phyloP scores from a whole-genome alignment of 2,797 vertebrate species.

The Tarsius wallacei region DNA sequence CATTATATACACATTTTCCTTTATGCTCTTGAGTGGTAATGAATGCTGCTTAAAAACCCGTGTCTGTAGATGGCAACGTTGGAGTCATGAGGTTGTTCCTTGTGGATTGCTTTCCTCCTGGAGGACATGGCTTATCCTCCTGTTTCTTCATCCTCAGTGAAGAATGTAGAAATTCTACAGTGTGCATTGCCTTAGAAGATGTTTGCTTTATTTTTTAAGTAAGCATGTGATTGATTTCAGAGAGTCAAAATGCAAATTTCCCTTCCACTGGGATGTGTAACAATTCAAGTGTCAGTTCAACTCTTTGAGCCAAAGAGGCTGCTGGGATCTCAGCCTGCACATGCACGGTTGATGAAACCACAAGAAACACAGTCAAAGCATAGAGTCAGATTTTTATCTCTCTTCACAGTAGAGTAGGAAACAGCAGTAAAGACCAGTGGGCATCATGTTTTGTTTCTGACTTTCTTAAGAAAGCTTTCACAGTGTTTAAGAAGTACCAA shows the following conservation, averaged over 20 bases:
- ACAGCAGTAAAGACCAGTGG: accelerated
- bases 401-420: background rate
- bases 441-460: no score
- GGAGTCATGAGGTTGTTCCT: background rate
- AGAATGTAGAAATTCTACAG: background rate
- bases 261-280: background rate
- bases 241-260: background rate
- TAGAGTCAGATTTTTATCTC: accelerated
- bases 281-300: no score
- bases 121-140: background rate
- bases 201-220: background rate
- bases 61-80: no score
- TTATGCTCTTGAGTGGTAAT: background rate
- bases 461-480: background rate
- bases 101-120: accelerated
- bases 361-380: background rate
- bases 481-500: background rate
- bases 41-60: background rate
- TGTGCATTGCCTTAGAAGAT: background rate
- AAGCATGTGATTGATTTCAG: background rate
- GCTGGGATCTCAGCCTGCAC: accelerated
- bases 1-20: background rate
- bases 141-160: background rate
- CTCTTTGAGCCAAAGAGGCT: no score
- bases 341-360: accelerated